phyloP scores from a whole-genome alignment of 2,797 vertebrate genomes.

The Sebastes oblongus region DNA sequence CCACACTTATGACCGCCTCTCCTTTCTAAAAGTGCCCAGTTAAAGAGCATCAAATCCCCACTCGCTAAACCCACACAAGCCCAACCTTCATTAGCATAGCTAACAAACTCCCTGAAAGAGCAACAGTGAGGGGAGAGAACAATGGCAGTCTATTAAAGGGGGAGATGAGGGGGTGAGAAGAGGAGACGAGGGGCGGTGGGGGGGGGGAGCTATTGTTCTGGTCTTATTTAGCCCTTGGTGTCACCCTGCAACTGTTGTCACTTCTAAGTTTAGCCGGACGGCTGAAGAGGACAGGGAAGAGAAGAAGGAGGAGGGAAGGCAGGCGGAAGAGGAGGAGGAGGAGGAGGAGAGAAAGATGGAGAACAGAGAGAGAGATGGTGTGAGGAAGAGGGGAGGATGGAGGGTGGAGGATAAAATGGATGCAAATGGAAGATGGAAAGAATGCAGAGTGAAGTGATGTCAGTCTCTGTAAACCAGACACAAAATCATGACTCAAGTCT shows the following conservation, averaged over 20 bases:
- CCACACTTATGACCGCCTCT: constrained; percentile 64
- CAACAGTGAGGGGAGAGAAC: constrained; percentile 70
- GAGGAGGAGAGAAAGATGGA: constrained; percentile 9
- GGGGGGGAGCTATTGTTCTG: constrained; percentile 74
- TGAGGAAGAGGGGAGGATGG: constrained; percentile 17
- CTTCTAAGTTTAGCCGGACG: constrained; percentile 81
- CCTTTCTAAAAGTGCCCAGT: constrained; percentile 74
- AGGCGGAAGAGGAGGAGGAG: constrained; percentile 43
- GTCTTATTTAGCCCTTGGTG: constrained; percentile 79
- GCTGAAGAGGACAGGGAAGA: constrained; percentile 62
- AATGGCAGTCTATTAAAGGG: constrained; percentile 81
- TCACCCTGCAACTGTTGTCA: constrained; percentile 85
- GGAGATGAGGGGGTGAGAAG: constrained; percentile 46
- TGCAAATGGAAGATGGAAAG: constrained; percentile 13
- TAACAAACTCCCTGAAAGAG: constrained; percentile 78
- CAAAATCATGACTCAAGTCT: background rate
- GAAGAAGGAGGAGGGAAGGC: constrained; percentile 42
- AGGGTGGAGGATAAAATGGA: constrained; percentile 4
- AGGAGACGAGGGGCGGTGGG: background rate
- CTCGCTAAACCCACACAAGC: constrained; percentile 73
- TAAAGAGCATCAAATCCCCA: constrained; percentile 81
- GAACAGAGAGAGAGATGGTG: constrained; percentile 2
- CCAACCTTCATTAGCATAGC: constrained; percentile 79
- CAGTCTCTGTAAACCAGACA: background rate
- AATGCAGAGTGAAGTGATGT: constrained; percentile 17